A percentile compares a stretch with the other conserved stretches of the same genome.
Conservation (phyloP, 2,888 invertebrate species). For the Caenorhabditis sp. region DNA sequence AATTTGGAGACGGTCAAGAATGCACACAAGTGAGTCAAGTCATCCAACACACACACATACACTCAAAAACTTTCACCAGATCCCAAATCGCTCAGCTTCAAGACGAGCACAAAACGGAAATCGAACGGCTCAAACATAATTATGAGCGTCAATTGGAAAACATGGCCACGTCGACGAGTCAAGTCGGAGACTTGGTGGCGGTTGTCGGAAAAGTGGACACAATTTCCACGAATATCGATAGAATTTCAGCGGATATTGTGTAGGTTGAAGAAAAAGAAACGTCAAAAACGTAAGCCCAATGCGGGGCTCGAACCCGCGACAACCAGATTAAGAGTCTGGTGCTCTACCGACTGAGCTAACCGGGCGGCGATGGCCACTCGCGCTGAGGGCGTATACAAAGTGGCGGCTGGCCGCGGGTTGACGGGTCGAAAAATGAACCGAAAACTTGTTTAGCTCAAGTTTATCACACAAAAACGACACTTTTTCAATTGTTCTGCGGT, state of each 20-base stretch:
- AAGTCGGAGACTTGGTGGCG: slow-evolving; percentile 51
- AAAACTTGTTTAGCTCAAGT: neutral
- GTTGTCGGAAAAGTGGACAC: slow-evolving; percentile 65
- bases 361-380: no score
- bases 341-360: slow-evolving; percentile 79
- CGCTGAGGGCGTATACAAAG: no score
- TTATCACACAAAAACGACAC: no score
- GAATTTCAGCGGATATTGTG: slow-evolving; percentile 56
- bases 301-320: slow-evolving; percentile 78
- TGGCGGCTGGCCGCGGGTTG: no score
- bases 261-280: slow-evolving; percentile 9
- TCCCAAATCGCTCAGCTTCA: slow-evolving; percentile 52
- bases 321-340: slow-evolving; percentile 79
- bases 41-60: neutral
- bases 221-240: slow-evolving; percentile 51
- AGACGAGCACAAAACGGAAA: slow-evolving; percentile 59
- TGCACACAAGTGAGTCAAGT: slow-evolving; percentile 5
- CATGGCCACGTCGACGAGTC: slow-evolving; percentile 52
- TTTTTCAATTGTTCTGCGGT: no score
- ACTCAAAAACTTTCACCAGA: slow-evolving; percentile 16
- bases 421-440: no score
- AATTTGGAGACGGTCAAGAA: slow-evolving; percentile 6
- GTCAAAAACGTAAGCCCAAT: slow-evolving; percentile 37
- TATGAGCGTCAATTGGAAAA: slow-evolving; percentile 63
- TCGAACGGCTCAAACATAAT: slow-evolving; percentile 56